Conservation (phyloP, 2,113 vertebrate genomes). For the Rhea americana region DNA sequence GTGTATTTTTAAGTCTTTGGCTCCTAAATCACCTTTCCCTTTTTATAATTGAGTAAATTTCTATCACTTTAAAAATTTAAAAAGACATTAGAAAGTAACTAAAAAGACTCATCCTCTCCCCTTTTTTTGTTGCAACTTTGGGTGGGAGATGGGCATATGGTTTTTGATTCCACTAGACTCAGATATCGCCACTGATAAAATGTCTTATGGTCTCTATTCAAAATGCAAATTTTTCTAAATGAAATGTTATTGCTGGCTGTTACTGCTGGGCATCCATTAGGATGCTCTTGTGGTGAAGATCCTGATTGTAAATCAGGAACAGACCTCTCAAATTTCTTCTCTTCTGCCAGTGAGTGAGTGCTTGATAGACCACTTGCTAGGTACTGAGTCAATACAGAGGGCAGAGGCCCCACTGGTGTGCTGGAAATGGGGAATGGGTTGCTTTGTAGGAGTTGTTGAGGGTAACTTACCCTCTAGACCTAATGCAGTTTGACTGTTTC, state of each 20-base stretch:
- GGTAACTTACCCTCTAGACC: neutral
- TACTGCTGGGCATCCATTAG: too few relatives aligned
- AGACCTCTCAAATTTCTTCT: neutral
- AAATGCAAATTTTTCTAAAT: neutral
- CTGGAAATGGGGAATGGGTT: neutral
- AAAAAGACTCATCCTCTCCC: neutral
- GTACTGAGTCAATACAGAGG: neutral
- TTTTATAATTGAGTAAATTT: neutral
- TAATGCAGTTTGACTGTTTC: neutral
- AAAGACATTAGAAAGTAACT: neutral
- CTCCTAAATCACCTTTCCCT: neutral
- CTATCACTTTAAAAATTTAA: neutral
- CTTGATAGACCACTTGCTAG: neutral
- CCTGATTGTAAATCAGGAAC: neutral
- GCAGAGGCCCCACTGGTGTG: neutral
- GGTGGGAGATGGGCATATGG: neutral
- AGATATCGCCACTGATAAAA: neutral
- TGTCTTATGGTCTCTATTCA: neutral
- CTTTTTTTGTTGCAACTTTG: neutral
- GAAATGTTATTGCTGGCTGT: neutral
- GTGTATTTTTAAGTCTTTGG: neutral
- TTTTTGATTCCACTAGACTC: neutral
- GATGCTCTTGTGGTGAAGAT: neutral
- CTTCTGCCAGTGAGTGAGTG: neutral
- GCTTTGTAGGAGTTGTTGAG: neutral